These are phyloP conservation scores for Planococcus citri DNA, from an alignment of 1,140 invertebrate species.

Conservation along the genomic window DNA sequence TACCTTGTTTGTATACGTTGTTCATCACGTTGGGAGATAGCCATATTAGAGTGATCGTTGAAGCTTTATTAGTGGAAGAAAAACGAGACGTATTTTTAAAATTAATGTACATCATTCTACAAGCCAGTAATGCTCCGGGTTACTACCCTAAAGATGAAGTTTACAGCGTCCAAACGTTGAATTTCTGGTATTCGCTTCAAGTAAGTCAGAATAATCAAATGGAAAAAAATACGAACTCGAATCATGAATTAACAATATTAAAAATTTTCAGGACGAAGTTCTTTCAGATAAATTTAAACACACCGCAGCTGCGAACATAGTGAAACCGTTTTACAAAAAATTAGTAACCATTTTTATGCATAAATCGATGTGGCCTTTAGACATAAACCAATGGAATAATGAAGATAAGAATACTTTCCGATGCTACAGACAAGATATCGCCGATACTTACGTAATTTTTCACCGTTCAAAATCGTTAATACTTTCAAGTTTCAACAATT, in stretches of 20 bases:
- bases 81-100: constrained; percentile 34
- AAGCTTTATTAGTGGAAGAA: constrained; percentile 35
- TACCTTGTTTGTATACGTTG: constrained; percentile 44
- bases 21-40: constrained; percentile 49
- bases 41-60: constrained; percentile 47
- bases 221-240: neutral
- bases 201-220: constrained; percentile 33
- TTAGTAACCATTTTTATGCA: constrained; percentile 47
- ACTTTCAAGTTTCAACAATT: neutral
- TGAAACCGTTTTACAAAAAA: constrained; percentile 46
- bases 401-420: constrained; percentile 76
- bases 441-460: constrained; percentile 63
- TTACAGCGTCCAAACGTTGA: constrained; percentile 67
- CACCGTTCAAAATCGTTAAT: neutral
- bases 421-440: constrained; percentile 82
- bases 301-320: constrained; percentile 12
- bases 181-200: constrained; percentile 84
- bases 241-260: neutral
- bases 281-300: constrained; percentile 20
- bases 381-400: constrained; percentile 38
- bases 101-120: constrained; percentile 41
- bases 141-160: constrained; percentile 73
- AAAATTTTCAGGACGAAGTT: constrained; percentile 22
- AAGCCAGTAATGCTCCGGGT: constrained; percentile 47
- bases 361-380: constrained; percentile 49